Evolutionary conservation across 2,113 vertebrate genomes (phyloP).

Genomic region (Thunnus maccoyii): DNA sequence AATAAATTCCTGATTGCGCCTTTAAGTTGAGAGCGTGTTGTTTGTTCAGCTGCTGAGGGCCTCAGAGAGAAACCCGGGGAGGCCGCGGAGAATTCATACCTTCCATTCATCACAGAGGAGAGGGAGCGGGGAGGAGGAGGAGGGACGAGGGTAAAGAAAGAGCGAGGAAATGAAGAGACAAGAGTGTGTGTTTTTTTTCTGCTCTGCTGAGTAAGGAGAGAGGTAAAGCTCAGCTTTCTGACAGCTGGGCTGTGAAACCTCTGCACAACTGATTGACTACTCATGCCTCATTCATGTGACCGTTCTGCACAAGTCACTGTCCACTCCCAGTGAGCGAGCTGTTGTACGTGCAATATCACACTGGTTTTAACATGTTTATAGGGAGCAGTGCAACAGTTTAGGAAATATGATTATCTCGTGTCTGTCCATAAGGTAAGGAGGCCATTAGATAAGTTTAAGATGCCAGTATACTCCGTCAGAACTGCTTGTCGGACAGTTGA

Average conservation of each 20-base stretch:
- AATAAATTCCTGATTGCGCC: slow-evolving; percentile 78
- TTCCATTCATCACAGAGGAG: slow-evolving; percentile 82
- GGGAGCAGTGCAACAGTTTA: not conserved
- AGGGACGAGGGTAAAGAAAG: slow-evolving; percentile 63
- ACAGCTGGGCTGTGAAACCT: slow-evolving; percentile 74
- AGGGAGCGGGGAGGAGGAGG: slow-evolving; percentile 38
- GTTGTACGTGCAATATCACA: no score
- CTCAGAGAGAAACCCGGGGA: slow-evolving; percentile 82
- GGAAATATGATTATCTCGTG: not conserved
- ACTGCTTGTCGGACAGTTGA: no score
- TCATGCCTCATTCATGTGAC: slow-evolving; percentile 43
- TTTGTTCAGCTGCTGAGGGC: slow-evolving; percentile 87
- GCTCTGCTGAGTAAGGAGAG: slow-evolving; percentile 81
- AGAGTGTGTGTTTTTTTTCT: slow-evolving; percentile 65
- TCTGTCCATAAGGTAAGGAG: no score
- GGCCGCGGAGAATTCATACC: slow-evolving; percentile 85
- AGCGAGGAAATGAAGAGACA: slow-evolving; percentile 79
- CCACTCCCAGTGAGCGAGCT: not conserved
- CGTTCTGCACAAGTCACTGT: slow-evolving; percentile 32
- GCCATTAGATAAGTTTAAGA: no score
- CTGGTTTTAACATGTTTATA: not conserved
- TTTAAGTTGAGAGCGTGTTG: slow-evolving; percentile 76
- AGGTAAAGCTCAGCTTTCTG: slow-evolving; percentile 71
- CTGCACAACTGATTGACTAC: slow-evolving; percentile 62
- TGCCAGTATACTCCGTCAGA: no score